Base-by-base conservation (phyloP, 1,140 invertebrate species). In the Helicorthomorpha holstii region DNA sequence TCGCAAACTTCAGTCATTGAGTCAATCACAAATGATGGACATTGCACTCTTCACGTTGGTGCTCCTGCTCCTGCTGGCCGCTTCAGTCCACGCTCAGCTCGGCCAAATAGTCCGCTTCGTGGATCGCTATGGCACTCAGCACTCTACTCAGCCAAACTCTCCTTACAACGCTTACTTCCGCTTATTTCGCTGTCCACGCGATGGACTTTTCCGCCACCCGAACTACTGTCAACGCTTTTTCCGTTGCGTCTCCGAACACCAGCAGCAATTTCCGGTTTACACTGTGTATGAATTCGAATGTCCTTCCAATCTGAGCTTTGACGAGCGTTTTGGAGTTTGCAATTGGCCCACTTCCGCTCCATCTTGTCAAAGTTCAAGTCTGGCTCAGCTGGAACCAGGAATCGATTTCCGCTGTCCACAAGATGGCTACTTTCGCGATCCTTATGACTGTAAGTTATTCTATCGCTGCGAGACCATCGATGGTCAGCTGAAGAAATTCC, bases 261-360 rank as follows among this genome's bases (percentile, higher is more conserved):
- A 85, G 65, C 73, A 73, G 42, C 69, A 75, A 0, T n/a, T n/a
- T n/a, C 76, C 80, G 23, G 80, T 84, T 49, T 85, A 76, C 63
- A 82, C 80, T 1, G 80, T 85, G 1, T 86, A 86, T 60, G 81
- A 86, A 62, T 87, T 85, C 60, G 81, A 83, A 60, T 87, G 85
- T 67, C 83, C 83, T 0, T 73, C 75, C 52, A 84, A 83, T n/a
- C 63, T 86, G 19, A 80, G 81, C 1, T 87, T 86, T 61, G 83
- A 87, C 61, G 79, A 83, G 51, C 66, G 73, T 21, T 81, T 78
- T 53, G 82, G 84, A 63, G 81, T 86, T 42, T 88, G 85, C 59
- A 82, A 83, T 10, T 86, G 83, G 83, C 83, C 84, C 12, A 73
- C 81, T 0, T 75, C 80, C 63, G 76, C 44, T 77, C 80, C 58